phyloP scores from a whole-genome alignment of 2,797 vertebrate species.

The Hybognathus amarus region DNA sequence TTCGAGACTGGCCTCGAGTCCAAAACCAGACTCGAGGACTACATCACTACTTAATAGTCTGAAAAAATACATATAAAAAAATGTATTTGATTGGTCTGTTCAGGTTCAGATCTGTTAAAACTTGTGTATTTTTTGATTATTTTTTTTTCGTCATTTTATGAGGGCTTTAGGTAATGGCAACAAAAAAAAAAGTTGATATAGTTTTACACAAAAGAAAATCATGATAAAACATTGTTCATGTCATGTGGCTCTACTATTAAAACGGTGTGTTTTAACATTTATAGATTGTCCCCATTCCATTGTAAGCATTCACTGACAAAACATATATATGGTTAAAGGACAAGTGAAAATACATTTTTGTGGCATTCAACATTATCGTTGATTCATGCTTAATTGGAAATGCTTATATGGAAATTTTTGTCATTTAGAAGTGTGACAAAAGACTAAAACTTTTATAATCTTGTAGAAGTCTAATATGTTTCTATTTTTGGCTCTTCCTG shows the following conservation, averaged over 20 bases:
- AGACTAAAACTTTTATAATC: not conserved
- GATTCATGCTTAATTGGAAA: not conserved
- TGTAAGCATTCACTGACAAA: no score
- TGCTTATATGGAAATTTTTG: not conserved
- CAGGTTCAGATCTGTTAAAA: not conserved
- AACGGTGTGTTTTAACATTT: not conserved
- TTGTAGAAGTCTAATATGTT: conserved; percentile 30
- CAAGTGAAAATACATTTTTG: not conserved
- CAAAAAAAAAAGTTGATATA: no score
- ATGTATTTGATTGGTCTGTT: not conserved
- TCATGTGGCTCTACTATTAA: not conserved
- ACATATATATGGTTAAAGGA: no score
- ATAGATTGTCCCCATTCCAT: not conserved
- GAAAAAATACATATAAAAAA: no score
- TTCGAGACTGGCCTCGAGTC: no score
- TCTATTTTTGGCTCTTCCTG: conserved; percentile 52
- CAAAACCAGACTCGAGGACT: no score
- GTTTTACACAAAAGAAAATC: not conserved
- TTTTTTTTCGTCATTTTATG: no score
- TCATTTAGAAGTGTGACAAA: not conserved
- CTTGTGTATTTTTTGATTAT: no score
- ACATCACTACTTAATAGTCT: not conserved
- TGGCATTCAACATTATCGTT: not conserved
- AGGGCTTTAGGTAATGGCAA: no score
- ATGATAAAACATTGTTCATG: not conserved